Percentiles rank a stretch among this genome's conserved stretches.
Conservation (phyloP, 2,113 vertebrate species). For the Promerops cafer region DNA sequence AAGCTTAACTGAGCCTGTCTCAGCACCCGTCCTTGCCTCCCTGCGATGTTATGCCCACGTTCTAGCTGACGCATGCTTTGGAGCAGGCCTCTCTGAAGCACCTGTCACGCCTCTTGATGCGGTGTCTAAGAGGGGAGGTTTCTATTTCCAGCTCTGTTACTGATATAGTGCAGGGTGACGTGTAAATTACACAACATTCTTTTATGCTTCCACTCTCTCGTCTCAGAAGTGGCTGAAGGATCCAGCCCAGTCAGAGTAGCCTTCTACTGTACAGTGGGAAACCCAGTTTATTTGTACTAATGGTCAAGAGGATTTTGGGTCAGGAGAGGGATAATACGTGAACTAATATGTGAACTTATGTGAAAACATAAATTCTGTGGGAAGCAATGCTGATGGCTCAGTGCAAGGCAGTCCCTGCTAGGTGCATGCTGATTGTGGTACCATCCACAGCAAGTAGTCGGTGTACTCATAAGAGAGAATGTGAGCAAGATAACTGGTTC, state of each 20-base stretch:
- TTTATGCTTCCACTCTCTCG: not conserved
- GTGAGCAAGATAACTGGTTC: not conserved
- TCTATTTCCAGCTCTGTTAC: slow-evolving; percentile 37
- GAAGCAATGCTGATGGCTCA: not conserved
- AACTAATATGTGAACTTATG: not conserved
- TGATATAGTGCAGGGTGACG: not conserved
- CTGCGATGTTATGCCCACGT: not conserved
- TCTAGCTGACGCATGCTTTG: not conserved
- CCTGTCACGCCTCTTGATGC: slow-evolving; percentile 10
- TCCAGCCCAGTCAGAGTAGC: not conserved
- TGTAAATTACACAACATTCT: not conserved
- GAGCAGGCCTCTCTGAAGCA: not conserved
- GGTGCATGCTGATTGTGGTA: not conserved
- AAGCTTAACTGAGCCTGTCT: not conserved
- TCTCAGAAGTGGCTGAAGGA: not conserved
- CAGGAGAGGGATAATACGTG: not conserved
- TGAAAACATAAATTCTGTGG: not conserved
- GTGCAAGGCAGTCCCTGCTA: not conserved
- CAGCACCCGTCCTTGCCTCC: not conserved
- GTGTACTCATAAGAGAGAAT: not conserved
- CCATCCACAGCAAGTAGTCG: not conserved
- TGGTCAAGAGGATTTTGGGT: not conserved
- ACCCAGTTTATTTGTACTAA: not conserved
- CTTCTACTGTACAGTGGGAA: not conserved
- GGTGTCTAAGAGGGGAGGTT: not conserved